Base-by-base conservation (phyloP, 1,140 invertebrate genomes). In the Bombus polaris region DNA sequence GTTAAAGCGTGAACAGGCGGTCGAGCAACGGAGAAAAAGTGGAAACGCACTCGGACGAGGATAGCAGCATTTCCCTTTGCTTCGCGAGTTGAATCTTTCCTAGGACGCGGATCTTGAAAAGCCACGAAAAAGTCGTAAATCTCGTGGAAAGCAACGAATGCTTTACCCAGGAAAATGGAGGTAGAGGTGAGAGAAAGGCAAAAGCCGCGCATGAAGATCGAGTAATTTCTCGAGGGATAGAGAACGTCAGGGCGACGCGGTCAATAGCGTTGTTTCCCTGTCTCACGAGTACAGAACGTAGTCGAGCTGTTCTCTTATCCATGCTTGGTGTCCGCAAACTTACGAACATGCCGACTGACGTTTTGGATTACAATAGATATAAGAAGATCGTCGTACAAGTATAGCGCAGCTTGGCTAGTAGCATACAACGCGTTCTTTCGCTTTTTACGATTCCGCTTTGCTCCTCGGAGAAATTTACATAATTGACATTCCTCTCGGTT, bases 141-240 rank as follows among this genome's bases (percentile, higher is more conserved):
- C 87, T 83, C 87, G 47, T 75, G 57, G 74, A 83, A 68, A 75
- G n/a, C 44, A 44, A 66, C 44, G 75, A 83, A 86, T 57, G 68
- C 70, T 88, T 83, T 72, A 82, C 65, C 65, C 28, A 4, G 59
- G 28, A 62, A 62, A 13, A 10, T 1, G 32, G n/a, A 35, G 65
- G 6, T 62, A 9, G n/a, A 18, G 32, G 32, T 8, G 65, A 35
- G 65, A 66, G 81, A 59, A 59, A 66, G 35, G n/a, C 10, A 32
- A 44, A 37, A 74, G 18, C n/a, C 47, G 57, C 73, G 71, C 78
- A 68, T 15, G 59, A 65, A 84, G 76, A 89, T 89, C 65, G 79
- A 66, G 89, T 89, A 89, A 87, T 90, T 90, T 89, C 89, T 89
- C 88, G 32, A 25, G 81, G 85, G 76, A 90, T 35, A 42, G 28